phyloP scores from a whole-genome alignment of 2,888 invertebrate species.

The Dasypolia templi region DNA sequence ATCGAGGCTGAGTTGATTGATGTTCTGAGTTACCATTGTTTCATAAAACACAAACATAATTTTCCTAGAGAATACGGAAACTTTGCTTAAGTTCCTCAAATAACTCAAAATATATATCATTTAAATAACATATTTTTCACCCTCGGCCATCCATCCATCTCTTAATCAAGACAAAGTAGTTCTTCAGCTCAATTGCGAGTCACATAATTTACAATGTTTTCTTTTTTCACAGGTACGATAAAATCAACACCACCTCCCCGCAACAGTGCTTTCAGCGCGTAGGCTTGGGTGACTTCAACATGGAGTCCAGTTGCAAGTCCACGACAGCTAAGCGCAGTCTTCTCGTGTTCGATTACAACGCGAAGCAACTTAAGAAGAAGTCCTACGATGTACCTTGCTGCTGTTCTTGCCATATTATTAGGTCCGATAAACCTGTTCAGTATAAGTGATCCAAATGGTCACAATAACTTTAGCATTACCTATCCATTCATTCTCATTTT shows the following conservation, averaged over 20 bases:
- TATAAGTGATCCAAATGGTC: not conserved
- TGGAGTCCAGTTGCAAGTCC: slow-evolving; percentile 28
- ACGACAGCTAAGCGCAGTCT: slow-evolving; percentile 20
- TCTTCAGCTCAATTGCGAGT: not conserved
- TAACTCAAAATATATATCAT: not conserved
- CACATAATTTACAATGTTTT: not conserved
- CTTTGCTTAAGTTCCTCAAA: not conserved
- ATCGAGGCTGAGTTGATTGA: not conserved
- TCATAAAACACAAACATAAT: not conserved
- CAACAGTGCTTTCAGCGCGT: slow-evolving; percentile 42
- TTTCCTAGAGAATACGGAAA: not conserved
- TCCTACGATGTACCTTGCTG: slow-evolving; percentile 38
- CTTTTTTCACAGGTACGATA: slow-evolving; percentile 7
- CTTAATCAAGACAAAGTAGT: not conserved
- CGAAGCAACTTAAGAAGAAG: not conserved
- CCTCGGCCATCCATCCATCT: not conserved
- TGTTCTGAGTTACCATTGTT: too few species aligned
- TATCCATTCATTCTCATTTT: too few species aligned
- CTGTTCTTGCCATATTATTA: slow-evolving; percentile 42
- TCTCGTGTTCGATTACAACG: slow-evolving; percentile 19
- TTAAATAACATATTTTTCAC: not conserved
- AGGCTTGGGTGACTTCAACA: slow-evolving; percentile 3
- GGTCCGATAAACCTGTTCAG: not conserved
- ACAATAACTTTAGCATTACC: not conserved
- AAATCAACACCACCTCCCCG: not conserved